A percentile compares a stretch with the other conserved stretches of the same genome.
phyloP scores from a whole-genome alignment of 2,888 invertebrate genomes.

The Liopterus haemorrhoidalis region DNA sequence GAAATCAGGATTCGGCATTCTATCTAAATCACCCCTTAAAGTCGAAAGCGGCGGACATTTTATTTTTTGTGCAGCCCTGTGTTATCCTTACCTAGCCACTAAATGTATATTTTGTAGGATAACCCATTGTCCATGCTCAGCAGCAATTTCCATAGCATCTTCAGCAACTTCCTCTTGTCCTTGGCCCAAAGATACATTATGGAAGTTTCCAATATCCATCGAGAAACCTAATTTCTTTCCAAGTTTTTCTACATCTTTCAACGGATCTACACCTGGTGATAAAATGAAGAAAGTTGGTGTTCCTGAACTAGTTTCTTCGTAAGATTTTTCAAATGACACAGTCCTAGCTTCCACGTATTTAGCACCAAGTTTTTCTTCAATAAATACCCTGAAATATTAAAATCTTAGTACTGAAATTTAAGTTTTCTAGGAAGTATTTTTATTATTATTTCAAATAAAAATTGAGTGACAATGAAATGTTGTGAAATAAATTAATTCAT shows the following conservation, averaged over 20 bases:
- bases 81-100: constrained; percentile 54
- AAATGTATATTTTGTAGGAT: constrained; percentile 90
- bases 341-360: constrained; percentile 75
- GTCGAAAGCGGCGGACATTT: too few relatives aligned
- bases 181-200: constrained; percentile 89
- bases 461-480: too few relatives aligned
- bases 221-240: constrained; percentile 77
- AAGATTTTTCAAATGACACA: constrained; percentile 79
- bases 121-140: constrained; percentile 82
- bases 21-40: too few relatives aligned
- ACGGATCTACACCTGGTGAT: constrained; percentile 89
- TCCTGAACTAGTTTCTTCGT: constrained; percentile 72
- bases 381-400: constrained; percentile 57
- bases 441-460: too few relatives aligned
- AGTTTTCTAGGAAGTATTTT: too few relatives aligned
- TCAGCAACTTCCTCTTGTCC: constrained; percentile 93
- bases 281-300: constrained; percentile 92
- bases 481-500: too few relatives aligned
- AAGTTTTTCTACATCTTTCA: constrained; percentile 85
- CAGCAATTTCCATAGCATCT: constrained; percentile 72
- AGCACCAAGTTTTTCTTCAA: constrained; percentile 80
- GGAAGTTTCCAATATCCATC: constrained; percentile 74
- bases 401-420: too few relatives aligned
- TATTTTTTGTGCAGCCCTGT: too few relatives aligned
- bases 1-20: too few relatives aligned